Evolutionary conservation across 2,797 vertebrate genomes (phyloP).

Genomic region (Ceryle rudis): DNA sequence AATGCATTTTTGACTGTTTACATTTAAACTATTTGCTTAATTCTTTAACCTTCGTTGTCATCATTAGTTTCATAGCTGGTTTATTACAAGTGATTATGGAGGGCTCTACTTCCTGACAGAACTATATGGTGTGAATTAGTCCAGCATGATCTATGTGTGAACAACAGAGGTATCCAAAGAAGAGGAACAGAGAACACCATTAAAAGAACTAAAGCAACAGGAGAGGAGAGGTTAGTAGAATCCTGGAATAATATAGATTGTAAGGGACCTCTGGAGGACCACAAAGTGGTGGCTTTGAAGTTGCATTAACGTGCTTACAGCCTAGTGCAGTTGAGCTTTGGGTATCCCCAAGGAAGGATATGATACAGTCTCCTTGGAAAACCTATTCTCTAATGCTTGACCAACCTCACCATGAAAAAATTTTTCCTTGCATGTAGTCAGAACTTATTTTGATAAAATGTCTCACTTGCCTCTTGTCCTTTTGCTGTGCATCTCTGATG

Average conservation of each 20-base stretch:
- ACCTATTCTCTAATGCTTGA: neutral
- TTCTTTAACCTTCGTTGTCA: neutral
- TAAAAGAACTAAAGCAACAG: neutral
- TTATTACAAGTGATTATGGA: neutral
- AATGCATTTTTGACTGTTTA: neutral
- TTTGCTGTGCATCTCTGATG: neutral
- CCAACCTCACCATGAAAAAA: neutral
- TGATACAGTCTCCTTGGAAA: neutral
- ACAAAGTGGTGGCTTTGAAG: neutral
- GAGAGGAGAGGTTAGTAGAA: neutral
- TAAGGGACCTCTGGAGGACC: neutral
- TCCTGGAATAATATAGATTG: neutral
- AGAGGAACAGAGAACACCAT: neutral
- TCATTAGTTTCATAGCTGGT: neutral
- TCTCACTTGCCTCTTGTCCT: neutral
- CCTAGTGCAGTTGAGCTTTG: neutral
- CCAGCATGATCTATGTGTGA: rapidly evolving
- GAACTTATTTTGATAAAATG: neutral
- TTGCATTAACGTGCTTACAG: neutral
- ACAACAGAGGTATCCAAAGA: neutral
- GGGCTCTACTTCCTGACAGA: neutral
- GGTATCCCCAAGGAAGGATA: neutral
- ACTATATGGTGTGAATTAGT: neutral
- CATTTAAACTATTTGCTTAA: conserved; percentile 14
- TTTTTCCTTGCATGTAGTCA: neutral